Evolutionary conservation across 2,888 invertebrate species (phyloP).

Genomic region (Orthonychiurus folsomi): DNA sequence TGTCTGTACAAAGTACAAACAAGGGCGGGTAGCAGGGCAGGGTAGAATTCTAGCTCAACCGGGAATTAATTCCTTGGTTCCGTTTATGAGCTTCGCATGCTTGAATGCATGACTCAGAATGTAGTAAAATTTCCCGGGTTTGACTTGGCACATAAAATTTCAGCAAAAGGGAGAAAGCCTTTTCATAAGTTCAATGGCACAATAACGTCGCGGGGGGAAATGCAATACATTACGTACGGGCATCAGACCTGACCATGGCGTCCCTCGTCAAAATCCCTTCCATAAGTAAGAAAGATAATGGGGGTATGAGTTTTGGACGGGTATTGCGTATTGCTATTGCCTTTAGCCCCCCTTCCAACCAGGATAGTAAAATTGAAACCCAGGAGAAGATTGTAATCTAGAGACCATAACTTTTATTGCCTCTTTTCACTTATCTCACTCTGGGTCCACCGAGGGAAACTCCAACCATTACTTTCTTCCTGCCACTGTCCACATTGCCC

Average conservation of each 20-base stretch:
- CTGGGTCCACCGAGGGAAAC: conserved; percentile 14
- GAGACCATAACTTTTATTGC: conserved; percentile 15
- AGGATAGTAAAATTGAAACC: conserved; percentile 1
- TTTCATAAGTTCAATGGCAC: not conserved
- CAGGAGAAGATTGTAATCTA: not conserved
- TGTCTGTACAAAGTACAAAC: too few species aligned
- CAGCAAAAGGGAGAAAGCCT: not conserved
- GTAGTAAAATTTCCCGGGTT: not conserved
- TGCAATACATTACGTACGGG: not conserved
- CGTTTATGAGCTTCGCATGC: not conserved
- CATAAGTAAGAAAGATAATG: not conserved
- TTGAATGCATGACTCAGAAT: not conserved
- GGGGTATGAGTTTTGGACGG: not conserved
- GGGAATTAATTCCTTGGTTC: not conserved
- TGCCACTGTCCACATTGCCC: too few species aligned
- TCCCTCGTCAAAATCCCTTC: not conserved
- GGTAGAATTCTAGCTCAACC: too few species aligned
- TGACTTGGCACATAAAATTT: not conserved
- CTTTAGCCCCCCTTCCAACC: too few species aligned
- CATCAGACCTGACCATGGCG: too few species aligned
- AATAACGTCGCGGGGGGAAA: not conserved
- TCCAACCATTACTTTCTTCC: conserved; percentile 38
- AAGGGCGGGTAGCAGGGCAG: too few species aligned
- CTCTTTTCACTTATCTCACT: conserved; percentile 21
- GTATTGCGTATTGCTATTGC: too few species aligned